These are phyloP conservation scores for Apus apus DNA, from an alignment of 2,113 vertebrate genomes.

Conservation along the genomic window DNA sequence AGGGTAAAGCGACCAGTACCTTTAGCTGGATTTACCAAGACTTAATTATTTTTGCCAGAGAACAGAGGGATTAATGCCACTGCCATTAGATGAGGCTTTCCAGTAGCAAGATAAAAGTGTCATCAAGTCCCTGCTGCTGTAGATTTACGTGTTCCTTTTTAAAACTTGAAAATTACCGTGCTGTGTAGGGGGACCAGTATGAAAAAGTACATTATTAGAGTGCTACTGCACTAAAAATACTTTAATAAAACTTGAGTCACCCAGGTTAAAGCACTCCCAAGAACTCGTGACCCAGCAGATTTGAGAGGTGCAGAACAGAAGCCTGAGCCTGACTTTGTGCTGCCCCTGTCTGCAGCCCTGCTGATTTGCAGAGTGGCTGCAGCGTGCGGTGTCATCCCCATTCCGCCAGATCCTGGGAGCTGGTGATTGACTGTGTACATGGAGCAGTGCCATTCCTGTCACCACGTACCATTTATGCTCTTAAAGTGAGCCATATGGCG, in stretches of 20 bases:
- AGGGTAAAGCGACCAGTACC: not conserved
- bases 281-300: not conserved
- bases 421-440: not conserved
- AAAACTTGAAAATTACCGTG: not conserved
- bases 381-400: accelerated
- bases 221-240: accelerated
- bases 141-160: not conserved
- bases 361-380: not conserved
- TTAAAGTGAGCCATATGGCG: not conserved
- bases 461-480: accelerated
- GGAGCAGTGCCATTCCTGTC: not conserved
- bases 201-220: not conserved
- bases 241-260: not conserved
- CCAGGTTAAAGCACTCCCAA: accelerated
- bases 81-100: not conserved
- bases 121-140: not conserved
- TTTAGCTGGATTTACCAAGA: not conserved
- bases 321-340: not conserved
- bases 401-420: accelerated
- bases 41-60: not conserved
- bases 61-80: not conserved
- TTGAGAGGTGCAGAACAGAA: accelerated
- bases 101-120: not conserved
- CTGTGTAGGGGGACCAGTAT: not conserved
- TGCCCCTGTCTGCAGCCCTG: not conserved